phyloP scores from a whole-genome alignment of 1,140 invertebrate genomes.

The Hylaeus volcanicus region DNA sequence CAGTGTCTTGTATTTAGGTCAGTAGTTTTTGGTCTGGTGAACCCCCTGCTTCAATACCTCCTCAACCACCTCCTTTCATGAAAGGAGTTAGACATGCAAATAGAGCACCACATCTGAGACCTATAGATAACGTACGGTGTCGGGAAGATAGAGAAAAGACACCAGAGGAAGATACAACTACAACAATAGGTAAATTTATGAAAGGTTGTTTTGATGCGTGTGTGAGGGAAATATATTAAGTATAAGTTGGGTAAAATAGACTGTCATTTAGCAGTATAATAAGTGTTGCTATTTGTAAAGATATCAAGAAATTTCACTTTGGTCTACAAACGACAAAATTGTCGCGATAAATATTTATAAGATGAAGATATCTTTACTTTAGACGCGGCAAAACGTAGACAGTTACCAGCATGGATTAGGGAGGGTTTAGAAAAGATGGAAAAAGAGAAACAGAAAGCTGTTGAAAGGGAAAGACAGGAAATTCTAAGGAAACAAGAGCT shows the following conservation, averaged over 20 bases:
- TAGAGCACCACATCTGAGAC: slow-evolving; percentile 70
- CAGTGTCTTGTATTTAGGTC: slow-evolving; percentile 58
- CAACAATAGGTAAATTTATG: slow-evolving; percentile 74
- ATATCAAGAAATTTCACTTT: neutral
- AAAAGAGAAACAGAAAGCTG: slow-evolving; percentile 93
- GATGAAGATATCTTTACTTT: slow-evolving; percentile 56
- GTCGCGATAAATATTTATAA: neutral
- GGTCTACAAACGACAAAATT: neutral
- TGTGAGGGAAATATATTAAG: neutral
- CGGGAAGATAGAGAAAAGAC: slow-evolving; percentile 77
- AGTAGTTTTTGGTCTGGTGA: slow-evolving; percentile 78
- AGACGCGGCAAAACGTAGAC: slow-evolving; percentile 94
- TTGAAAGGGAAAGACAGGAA: slow-evolving; percentile 88
- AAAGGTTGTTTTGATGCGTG: neutral
- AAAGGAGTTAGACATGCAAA: slow-evolving; percentile 71
- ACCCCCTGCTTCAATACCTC: slow-evolving; percentile 61
- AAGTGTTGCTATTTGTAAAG: neutral
- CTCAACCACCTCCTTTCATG: slow-evolving; percentile 73
- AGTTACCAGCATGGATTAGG: slow-evolving; percentile 96
- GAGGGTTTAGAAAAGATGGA: slow-evolving; percentile 99
- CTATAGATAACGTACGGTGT: slow-evolving; percentile 69
- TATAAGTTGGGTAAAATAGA: too few relatives aligned
- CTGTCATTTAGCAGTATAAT: neutral
- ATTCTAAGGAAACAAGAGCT: slow-evolving; percentile 84
- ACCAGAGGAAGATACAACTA: slow-evolving; percentile 76